Conservation (phyloP, 2,113 vertebrate genomes). For the Andinoacara biseriatus region DNA sequence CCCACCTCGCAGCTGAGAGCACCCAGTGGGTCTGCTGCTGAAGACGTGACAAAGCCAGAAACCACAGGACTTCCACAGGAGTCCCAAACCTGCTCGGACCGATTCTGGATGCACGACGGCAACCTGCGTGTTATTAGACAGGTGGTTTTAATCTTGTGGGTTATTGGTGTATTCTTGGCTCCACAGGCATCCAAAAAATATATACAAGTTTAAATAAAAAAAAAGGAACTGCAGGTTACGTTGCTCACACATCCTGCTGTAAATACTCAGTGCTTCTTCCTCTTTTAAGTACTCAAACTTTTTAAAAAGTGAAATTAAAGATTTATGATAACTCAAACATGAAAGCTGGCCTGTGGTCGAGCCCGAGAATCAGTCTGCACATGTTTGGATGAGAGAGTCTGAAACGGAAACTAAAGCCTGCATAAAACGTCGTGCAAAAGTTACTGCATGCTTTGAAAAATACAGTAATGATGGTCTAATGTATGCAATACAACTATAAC, state of each 20-base stretch:
- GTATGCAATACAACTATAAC: not conserved
- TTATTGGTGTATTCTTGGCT: not conserved
- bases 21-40: too few species aligned
- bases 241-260: not conserved
- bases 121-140: not conserved
- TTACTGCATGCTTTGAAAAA: not conserved
- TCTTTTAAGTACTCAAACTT: not conserved
- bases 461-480: rapidly evolving
- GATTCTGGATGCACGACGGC: not conserved
- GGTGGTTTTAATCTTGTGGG: not conserved
- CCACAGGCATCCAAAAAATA: not conserved
- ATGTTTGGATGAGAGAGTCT: not conserved
- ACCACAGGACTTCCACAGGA: too few species aligned
- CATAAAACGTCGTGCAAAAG: not conserved
- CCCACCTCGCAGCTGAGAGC: too few species aligned
- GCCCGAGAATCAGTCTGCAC: not conserved
- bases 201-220: too few species aligned
- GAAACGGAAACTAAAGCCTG: not conserved
- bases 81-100: not conserved
- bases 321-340: not conserved
- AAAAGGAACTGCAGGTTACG: not conserved
- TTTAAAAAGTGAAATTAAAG: not conserved
- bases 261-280: not conserved
- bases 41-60: too few species aligned
- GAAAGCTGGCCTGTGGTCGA: not conserved